Evolutionary conservation across 2,888 invertebrate genomes (phyloP), one percentile per base, ranked within the genome.

Genomic region (Metalampra italica): DNA sequence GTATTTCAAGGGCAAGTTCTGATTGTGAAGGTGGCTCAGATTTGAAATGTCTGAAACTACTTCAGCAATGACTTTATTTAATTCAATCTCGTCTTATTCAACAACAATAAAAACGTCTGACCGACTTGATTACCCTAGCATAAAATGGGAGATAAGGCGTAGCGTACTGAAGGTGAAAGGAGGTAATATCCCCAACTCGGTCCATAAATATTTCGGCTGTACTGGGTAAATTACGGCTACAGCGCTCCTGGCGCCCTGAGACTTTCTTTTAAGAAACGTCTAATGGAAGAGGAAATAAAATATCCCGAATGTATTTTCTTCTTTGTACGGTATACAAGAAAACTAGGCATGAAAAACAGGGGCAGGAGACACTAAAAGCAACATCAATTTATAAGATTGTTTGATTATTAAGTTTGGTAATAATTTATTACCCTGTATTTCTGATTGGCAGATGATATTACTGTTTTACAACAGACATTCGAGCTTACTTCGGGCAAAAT

Each of bases 121-220:
- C 11, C n/a, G 1, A 38, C 38, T 45, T 29, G 45, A 45, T 45
- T 38, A 22, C 45, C 42, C 36, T 32, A 7, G 29, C 29, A 22
- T 22, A 22, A 22, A 22, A 22, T 29, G 34, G 7, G 43, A 47
- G 47, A 47, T 43, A 44, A 49, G 38, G 36, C 36, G 38, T n/a
- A 22, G n/a, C 30, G 22, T n/a, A 36, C 37, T 38, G 41, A 49
- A 47, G 46, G 45, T 47, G 42, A 43, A 43, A 34, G 42, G 14
- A 43, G 39, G 42, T 30, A 47, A 54, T 50, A 50, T 47, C 48
- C n/a, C 48, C 29, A 45, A 46, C 50, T 45, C 36, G 11, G 29
- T 9, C 45, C 48, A 53, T 53, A 55, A 55, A 55, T 53, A 55
- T 46, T 34, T 32, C 49, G 22, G 44, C 13, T 13, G 45, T n/a